These are phyloP conservation scores for Drosophila mettleri DNA, from an alignment of 2,888 invertebrate species.

Conservation along the genomic window DNA sequence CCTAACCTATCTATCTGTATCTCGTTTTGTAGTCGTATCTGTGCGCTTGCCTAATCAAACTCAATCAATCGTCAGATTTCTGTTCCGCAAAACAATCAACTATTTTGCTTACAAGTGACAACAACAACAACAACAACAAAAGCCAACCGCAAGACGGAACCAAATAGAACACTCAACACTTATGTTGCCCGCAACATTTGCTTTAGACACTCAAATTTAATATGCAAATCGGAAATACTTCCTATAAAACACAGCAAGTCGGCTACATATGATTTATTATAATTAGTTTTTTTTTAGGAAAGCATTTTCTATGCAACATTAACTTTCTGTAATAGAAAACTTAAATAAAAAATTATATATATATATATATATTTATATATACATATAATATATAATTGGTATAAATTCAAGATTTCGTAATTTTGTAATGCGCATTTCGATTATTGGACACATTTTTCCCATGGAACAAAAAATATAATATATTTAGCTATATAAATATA, in stretches of 20 bases:
- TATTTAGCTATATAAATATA: neutral
- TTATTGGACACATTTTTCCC: constrained; percentile 23
- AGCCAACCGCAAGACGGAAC: constrained; percentile 62
- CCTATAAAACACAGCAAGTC: constrained; percentile 15
- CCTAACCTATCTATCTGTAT: constrained; percentile 46
- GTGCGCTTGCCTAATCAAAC: constrained; percentile 64
- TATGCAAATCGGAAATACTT: constrained; percentile 67
- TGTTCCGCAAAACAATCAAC: constrained; percentile 71
- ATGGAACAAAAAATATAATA: constrained; percentile 1
- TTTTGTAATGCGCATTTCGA: constrained; percentile 55
- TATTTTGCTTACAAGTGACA: constrained; percentile 69
- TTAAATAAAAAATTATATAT: neutral
- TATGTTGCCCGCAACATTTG: constrained; percentile 13
- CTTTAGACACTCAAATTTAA: constrained; percentile 39
- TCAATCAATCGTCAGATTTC: constrained; percentile 72
- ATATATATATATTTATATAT: neutral
- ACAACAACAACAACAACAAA: constrained; percentile 33
- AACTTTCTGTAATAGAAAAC: neutral
- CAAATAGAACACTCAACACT: constrained; percentile 43
- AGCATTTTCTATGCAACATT: constrained; percentile 14
- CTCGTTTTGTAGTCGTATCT: constrained; percentile 12
- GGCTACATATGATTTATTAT: neutral
- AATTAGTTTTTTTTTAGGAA: neutral
- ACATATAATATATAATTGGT: constrained; percentile 1
- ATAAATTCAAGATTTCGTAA: constrained; percentile 8